Conservation (phyloP, 92 coral and sea anemone genomes). For the Anthopleura xanthogrammica region DNA sequence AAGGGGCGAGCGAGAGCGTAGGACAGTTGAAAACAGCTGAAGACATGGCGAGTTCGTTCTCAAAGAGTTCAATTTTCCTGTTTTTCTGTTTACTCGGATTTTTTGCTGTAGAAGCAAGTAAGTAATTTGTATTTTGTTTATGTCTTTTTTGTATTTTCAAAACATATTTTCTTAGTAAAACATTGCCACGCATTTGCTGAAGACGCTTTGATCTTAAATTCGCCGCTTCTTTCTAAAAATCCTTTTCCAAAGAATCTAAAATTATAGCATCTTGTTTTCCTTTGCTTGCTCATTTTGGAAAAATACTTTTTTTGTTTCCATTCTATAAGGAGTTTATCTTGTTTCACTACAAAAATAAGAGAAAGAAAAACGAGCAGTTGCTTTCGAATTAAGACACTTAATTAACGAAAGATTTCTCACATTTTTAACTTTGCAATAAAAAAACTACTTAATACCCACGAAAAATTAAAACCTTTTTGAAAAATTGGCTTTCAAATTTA, state of each 20-base stretch:
- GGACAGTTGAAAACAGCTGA: not conserved
- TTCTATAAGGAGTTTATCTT: too few species aligned
- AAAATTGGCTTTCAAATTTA: too few species aligned
- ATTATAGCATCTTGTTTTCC: not conserved
- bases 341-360: too few species aligned
- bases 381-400: too few species aligned
- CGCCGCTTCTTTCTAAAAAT: not conserved
- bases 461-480: too few species aligned
- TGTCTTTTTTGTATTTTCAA: not conserved
- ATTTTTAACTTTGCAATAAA: too few species aligned
- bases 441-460: too few species aligned
- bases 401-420: too few species aligned
- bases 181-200: not conserved
- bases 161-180: not conserved
- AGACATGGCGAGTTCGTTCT: not conserved
- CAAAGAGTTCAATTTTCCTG: not conserved
- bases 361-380: too few species aligned
- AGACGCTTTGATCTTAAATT: not conserved
- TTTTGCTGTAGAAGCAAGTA: not conserved
- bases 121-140: not conserved
- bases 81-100: not conserved
- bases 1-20: not conserved
- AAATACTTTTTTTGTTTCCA: too few species aligned
- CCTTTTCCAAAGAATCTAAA: not conserved
- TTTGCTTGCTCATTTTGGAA: not conserved